Base-by-base conservation (phyloP, 2,888 invertebrate genomes). In the Saturnia japonica region DNA sequence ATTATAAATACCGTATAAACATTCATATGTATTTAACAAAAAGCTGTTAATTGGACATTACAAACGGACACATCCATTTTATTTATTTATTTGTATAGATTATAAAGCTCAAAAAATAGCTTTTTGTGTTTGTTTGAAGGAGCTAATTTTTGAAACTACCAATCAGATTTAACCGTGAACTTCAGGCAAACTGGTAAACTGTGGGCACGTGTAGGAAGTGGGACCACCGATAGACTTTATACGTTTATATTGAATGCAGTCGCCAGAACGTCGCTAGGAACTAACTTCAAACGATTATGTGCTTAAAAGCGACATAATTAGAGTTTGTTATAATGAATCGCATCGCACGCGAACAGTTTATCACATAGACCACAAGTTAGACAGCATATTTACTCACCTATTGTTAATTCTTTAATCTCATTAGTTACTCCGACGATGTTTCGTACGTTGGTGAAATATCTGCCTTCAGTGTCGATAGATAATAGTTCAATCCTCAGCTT, bases 361-460 rank as follows among this genome's bases (percentile, higher is more conserved):
- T 54, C 54, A 54, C 22, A 22, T 22, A n/a, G 54, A 22, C 22
- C 54, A 54, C 54, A 54, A n/a, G 22, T 54, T 22, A 22, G 54
- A 54, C 0, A 22, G 22, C 12, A 22, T 22, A 11, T 22, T 54
- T 54, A 54, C 22, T n/a, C 9, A 54, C 2, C 22, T 54, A 54
- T 54, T 54, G 54, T 54, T 54, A 54, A 54, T 54, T 54, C 54
- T 54, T 22, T 22, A 54, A 54, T 54, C 22, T 54, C 54, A 22
- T 54, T 54, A 54, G 22, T 22, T 2, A 54, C 22, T 54, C 22
- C 11, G n/a, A 54, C n/a, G 22, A 2, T 54, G 54, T 54, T 54
- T 11, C 22, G 22, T 22, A 22, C 2, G 22, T 22, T 12, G 54
- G 22, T 54, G 7, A 11, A 22, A 54, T 22, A 11, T 54, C 12